phyloP scores from a whole-genome alignment of 2,113 vertebrate genomes.

The Microcebus murinus region DNA sequence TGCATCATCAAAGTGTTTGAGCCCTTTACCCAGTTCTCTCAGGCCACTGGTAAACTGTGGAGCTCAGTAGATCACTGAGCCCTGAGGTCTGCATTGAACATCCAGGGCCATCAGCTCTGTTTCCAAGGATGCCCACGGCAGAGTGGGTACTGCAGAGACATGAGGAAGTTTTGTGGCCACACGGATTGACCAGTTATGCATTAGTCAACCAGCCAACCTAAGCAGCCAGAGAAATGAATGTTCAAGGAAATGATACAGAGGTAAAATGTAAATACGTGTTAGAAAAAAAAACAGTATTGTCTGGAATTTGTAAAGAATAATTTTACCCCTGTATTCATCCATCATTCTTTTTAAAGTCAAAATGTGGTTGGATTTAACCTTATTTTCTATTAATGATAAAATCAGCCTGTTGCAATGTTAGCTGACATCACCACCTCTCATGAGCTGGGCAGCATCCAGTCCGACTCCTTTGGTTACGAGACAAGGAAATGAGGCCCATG shows the following conservation, averaged over 20 bases:
- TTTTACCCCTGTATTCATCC: background rate
- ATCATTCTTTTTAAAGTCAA: no score
- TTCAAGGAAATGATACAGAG: background rate
- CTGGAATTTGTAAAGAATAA: background rate
- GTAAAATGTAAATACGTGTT: background rate
- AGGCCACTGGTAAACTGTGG: no score
- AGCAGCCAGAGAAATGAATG: background rate
- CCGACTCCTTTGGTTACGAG: background rate
- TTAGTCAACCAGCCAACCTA: background rate
- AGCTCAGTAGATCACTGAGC: background rate
- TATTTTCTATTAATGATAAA: background rate
- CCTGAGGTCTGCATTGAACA: background rate
- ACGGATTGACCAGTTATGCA: background rate
- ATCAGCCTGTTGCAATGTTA: background rate
- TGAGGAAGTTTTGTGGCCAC: background rate
- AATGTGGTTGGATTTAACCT: background rate
- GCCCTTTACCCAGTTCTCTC: background rate
- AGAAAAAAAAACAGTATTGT: background rate
- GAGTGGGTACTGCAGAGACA: accelerated
- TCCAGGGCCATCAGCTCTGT: background rate
- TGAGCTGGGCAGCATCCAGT: background rate
- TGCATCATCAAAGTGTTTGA: background rate
- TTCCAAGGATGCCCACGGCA: background rate
- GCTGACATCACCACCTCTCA: no score
- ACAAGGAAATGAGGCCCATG: background rate